Base-by-base conservation (phyloP, 2,888 invertebrate genomes). In the Idaea dimidiata region DNA sequence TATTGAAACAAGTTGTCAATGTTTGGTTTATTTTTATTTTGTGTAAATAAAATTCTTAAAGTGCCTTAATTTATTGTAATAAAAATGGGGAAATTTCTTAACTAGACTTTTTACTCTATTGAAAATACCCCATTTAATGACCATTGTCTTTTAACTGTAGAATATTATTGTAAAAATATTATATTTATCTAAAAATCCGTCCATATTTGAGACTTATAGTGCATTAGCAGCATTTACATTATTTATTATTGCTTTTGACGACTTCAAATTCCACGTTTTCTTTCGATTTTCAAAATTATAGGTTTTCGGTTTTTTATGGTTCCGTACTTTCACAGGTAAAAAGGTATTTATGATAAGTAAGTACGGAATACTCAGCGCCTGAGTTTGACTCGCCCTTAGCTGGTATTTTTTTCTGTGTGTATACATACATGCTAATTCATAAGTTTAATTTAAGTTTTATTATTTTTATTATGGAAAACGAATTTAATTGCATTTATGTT, bases 61-160 rank as follows among this genome's bases (percentile, higher is more conserved):
- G 43, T 43, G 43, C 43, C 43, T 43, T 43, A 43, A 7, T 43
- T 14, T 10, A 8, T 43, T 43, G n/a, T n/a, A n/a, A 43, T 43
- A 43, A 43, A 43, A 43, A 43, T 2, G 43, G 43, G 43, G 10
- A 0, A 14, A 10, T 43, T 43, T 10, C 43, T 43, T 43, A 43
- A 43, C 43, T 3, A 24, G 24, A 5, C 24, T 24, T 24, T 24
- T 24, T 24, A 24, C 43, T 43, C 43, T 43, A 7, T 43, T 43
- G 43, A 43, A 43, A 43, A 43, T 43, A 10, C 43, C 43, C 43
- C 43, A 43, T 43, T 10, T 8, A 10, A 43, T 43, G 43, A 43
- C 43, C 43, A 43, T 43, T 43, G 14, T 43, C 43, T 14, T 43
- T 54, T 18, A 56, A 54, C 58, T 24, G 54, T 72, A 16, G 2